These are phyloP conservation scores for Limnephilus lunatus DNA, from an alignment of 2,888 invertebrate species.

Conservation along the genomic window DNA sequence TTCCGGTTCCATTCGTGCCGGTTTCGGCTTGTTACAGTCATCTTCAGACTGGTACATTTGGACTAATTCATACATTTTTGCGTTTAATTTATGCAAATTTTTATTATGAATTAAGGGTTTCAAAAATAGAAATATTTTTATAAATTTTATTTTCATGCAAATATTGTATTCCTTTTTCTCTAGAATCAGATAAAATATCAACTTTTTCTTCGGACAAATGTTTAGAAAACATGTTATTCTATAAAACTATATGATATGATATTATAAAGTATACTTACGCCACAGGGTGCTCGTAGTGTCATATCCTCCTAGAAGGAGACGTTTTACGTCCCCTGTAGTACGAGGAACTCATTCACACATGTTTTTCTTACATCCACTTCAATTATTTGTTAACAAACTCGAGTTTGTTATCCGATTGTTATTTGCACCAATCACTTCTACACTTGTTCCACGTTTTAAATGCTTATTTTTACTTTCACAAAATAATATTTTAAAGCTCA, in stretches of 20 bases:
- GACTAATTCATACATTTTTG: too few relatives aligned
- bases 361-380: neutral
- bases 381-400: neutral
- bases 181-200: too few relatives aligned
- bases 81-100: too few relatives aligned
- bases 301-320: constrained; percentile 38
- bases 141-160: too few relatives aligned
- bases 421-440: neutral
- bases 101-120: too few relatives aligned
- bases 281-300: constrained; percentile 35
- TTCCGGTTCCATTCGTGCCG: too few relatives aligned
- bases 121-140: too few relatives aligned
- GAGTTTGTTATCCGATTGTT: neutral
- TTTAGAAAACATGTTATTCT: neutral
- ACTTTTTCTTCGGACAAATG: too few relatives aligned
- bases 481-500: neutral
- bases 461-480: neutral
- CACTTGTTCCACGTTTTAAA: neutral
- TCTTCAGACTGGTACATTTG: too few relatives aligned
- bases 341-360: constrained; percentile 49
- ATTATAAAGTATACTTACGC: constrained; percentile 45
- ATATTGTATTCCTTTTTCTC: too few relatives aligned
- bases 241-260: neutral
- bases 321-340: constrained; percentile 9
- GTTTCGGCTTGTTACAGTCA: too few relatives aligned